Evolutionary conservation across 2,888 invertebrate species (phyloP), one percentile per base, ranked within the genome.

Genomic region (Drosophila merina): DNA sequence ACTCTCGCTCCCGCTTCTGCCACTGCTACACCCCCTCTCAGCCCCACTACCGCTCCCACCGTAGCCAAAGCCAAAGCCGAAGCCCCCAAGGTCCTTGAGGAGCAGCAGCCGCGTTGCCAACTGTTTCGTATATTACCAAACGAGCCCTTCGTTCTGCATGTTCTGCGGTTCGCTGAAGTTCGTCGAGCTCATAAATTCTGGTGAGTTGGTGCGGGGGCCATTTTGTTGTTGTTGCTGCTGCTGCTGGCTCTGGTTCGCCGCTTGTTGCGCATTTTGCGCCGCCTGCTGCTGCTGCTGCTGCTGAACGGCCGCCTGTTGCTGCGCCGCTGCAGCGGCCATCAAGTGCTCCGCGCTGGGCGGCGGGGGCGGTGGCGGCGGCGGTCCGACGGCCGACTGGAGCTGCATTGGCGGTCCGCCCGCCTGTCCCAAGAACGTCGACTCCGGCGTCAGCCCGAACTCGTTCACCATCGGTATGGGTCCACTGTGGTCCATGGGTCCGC

Each of bases 391-490:
- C 51, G 90, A 86, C 68, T 90, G 90, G 79, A 91, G 87, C 78
- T 89, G 90, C 88, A 91, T 91, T 10, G 91, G 90, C 79, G 91
- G 91, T 55, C 91, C 91, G 77, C 91, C 91, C 91, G 92, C 90
- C 92, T 93, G 90, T 90, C 91, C 92, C 83, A 91, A 92, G 90
- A 91, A 92, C 89, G 89, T 92, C 87, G 92, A 95, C 92, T 96
- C 96, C 75, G 94, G 94, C 70, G 93, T 93, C 91, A 94, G 92
- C 75, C 95, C 95, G 91, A 96, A 96, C 92, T 96, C 96, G 92
- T 95, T 95, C 91, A 95, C 95, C 94, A 95, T 93, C 89, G 95
- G 93, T 90, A 93, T 93, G 76, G 94, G 94, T 70, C 94, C 94
- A 74, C 93, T 93, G 90, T 95, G 95, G 91, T 95, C 95, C 94